Percentiles rank a stretch among this genome's conserved stretches.
Evolutionary conservation across 2,797 vertebrate genomes (phyloP).

Genomic region (Rachycentron canadum): DNA sequence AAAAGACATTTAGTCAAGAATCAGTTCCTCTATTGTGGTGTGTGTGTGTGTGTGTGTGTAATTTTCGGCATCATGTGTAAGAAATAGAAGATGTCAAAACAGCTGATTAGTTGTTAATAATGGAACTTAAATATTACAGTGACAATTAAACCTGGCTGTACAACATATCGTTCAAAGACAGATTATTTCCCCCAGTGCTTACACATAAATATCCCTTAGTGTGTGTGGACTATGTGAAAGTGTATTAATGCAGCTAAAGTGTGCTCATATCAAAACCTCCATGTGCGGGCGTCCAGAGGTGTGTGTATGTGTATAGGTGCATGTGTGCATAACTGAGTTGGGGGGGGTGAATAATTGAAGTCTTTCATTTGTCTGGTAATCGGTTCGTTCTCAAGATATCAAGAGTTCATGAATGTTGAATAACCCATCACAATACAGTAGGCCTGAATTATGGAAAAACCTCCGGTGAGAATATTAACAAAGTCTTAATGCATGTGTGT

Average conservation of each 20-base stretch:
- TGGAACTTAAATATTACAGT: conserved; percentile 76
- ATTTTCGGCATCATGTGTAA: conserved; percentile 31
- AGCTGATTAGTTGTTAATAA: conserved; percentile 81
- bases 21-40: conserved; percentile 44
- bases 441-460: conserved; percentile 99
- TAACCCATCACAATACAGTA: conserved; percentile 99
- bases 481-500: conserved; percentile 79
- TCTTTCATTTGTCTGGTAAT: conserved; percentile 99
- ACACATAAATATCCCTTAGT: conserved; percentile 19
- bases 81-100: conserved; percentile 61
- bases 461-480: conserved; percentile 97
- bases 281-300: conserved; percentile 58
- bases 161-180: conserved; percentile 53
- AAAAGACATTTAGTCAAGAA: conserved; percentile 63
- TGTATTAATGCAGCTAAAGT: conserved; percentile 44
- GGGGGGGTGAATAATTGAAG: conserved; percentile 92
- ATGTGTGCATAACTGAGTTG: conserved; percentile 77
- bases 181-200: conserved; percentile 45
- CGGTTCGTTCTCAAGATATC: conserved; percentile 98
- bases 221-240: conserved; percentile 25
- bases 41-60: conserved; percentile 30
- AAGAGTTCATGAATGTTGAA: conserved; percentile 99
- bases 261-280: conserved; percentile 44
- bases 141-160: conserved; percentile 68
- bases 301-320: conserved; percentile 44